Evolutionary conservation across 2,113 vertebrate species (phyloP), one percentile per base, ranked within the genome.

Genomic region (Theropithecus gelada): DNA sequence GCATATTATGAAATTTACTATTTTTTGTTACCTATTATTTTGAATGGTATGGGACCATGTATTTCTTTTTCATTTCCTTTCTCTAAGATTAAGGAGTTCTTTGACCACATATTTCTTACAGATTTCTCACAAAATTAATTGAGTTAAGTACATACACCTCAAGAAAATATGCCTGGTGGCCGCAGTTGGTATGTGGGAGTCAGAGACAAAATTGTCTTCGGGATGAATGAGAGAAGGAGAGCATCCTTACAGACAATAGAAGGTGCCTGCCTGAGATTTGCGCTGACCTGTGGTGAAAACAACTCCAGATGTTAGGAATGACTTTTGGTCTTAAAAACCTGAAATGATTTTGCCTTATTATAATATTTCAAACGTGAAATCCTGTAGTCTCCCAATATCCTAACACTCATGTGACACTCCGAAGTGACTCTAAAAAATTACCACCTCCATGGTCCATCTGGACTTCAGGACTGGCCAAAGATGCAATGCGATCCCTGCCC

Each of bases 231-330:
- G 30, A 82, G 38, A 13, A 72, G 10, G n/a, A 27, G 18, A 4
- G 1, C 32, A 11, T 50, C 9, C 2, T 35, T 57, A 4, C 38
- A 17, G 8, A 23, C 32, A n/a, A 40, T 1, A 12, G 48, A 22
- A 85, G 35, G 55, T 57, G 1, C 38, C 50, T 81, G 1, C 45
- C 20, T 59, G 38, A 35, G 14, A 18, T 48, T 18, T 52, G 52
- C 1, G 2, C 40, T 55, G 27, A 52, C 27, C 50, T 64, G 30
- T 61, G 18, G 38, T 59, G 11, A 23, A 43, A 61, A 38, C 22
- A 13, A 61, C 18, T 22, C 45, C 45, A 61, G 27, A 64, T 32
- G 13, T 59, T 13, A 25, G 22, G 32, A 68, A 7, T 50, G 61
- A 68, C 35, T 66, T n/a, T 48, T 48, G 12, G 6, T n/a, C 20